Evolutionary conservation across 2,888 invertebrate species (phyloP).

Genomic region (Acheta domesticus): DNA sequence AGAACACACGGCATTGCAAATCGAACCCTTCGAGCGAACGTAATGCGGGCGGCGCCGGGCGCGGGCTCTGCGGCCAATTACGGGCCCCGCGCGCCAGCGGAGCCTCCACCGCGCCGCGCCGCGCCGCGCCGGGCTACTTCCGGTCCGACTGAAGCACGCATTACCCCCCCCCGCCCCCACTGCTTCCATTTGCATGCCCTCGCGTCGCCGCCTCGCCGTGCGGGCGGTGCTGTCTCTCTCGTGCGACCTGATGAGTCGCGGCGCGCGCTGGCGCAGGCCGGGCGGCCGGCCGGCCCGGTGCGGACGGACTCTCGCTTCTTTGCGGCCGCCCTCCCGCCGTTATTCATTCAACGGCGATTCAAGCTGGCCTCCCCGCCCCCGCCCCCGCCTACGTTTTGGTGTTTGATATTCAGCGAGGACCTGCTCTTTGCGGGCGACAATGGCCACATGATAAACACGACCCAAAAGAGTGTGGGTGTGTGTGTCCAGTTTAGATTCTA

Average conservation of each 20-base stretch:
- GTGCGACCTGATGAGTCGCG: background rate
- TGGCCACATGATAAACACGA: too few species aligned
- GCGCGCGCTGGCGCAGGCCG: background rate
- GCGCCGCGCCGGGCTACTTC: background rate
- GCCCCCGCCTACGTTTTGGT: conserved; percentile 3
- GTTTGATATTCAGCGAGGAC: background rate
- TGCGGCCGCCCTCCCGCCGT: background rate
- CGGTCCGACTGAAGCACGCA: background rate
- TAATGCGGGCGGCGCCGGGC: background rate
- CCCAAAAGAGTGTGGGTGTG: background rate
- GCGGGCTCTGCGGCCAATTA: background rate
- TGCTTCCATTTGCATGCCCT: background rate
- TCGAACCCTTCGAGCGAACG: conserved; percentile 1
- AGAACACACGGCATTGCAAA: conserved; percentile 6
- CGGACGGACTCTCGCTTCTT: background rate
- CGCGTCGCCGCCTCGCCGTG: background rate
- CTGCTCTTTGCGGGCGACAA: background rate
- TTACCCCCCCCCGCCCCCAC: background rate
- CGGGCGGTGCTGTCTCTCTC: too few species aligned
- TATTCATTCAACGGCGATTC: background rate
- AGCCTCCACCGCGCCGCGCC: background rate
- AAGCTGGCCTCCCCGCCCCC: background rate
- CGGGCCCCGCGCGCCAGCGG: background rate
- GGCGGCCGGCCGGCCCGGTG: too few species aligned
- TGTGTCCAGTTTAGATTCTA: background rate